Conservation (phyloP, 2,113 vertebrate species). For the Nothoprocta pentlandii region DNA sequence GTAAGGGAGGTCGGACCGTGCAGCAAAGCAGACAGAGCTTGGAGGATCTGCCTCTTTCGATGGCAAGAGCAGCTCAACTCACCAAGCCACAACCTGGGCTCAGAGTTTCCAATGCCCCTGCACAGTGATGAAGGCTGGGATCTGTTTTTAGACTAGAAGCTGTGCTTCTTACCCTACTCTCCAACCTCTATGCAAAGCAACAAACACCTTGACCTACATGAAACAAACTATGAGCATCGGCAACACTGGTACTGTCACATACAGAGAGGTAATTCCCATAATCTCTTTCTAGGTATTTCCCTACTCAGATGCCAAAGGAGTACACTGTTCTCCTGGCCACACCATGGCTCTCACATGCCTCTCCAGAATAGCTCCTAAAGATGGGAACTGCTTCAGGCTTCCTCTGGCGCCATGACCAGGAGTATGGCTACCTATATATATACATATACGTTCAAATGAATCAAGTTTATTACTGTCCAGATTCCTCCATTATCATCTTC, state of each 20-base stretch:
- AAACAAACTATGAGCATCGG: neutral
- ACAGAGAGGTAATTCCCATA: neutral
- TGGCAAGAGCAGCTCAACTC: neutral
- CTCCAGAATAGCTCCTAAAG: neutral
- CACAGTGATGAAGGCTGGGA: neutral
- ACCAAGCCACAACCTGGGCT: neutral
- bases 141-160: neutral
- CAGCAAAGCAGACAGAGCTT: neutral
- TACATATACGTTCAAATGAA: neutral
- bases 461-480: neutral
- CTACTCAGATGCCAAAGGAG: neutral
- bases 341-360: neutral
- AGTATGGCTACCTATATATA: neutral
- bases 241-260: neutral
- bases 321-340: neutral
- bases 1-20: neutral
- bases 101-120: neutral
- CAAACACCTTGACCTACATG: neutral
- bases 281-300: neutral
- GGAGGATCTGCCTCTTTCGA: neutral
- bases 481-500: neutral
- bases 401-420: rapidly evolving
- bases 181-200: neutral
- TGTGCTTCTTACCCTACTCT: neutral
- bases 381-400: neutral